Base-by-base conservation (phyloP, 2,797 vertebrate species). In the Ficedula albicollis region DNA sequence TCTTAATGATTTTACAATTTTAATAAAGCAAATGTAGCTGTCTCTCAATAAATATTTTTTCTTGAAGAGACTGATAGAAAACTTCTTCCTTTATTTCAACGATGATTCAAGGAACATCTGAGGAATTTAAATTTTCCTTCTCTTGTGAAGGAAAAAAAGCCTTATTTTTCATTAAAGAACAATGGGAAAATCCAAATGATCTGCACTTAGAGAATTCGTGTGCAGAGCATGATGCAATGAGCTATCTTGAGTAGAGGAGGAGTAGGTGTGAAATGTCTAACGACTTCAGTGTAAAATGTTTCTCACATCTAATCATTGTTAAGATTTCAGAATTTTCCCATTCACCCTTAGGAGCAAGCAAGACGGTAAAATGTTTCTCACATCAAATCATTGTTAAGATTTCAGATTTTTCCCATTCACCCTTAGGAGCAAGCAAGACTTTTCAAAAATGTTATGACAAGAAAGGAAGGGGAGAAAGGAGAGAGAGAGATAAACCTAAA, bases 191-290 rank as follows among this genome's bases (percentile, higher is more conserved):
- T 51, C 29, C 17, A 84, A 34, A 27, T 56, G 2, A 60, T 84
- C 32, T 77, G 17, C 76, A 38, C 36, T 25, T 74, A 19, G 76
- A 74, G n/a, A 67, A 84, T 60, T 82, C 0, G 3, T 38, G 6
- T 58, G n/a, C 38, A 49, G 44, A 79, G 11, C 17, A 36, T 78
- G 64, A 80, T 77, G 52, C 52, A 89, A 21, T 38, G 51, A 92
- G 17, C 60, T 87, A 13, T 72, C 41, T 70, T 77, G 51, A 77
- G 43, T 5, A 74, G 3, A 5, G 54, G 43, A 90, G n/a, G 44
- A 94, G 60, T 79, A 89, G 84, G 72, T 92, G 68, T 85, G 87
- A 95, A 89, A 64, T 58, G 51, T 83, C 90, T 83, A 62, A 89
- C 5, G 1, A 67, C 52, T 82, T 89, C 32, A 55, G 25, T 19